Evolutionary conservation across 2,113 vertebrate genomes (phyloP).

Genomic region (Platysternon megacephalum): DNA sequence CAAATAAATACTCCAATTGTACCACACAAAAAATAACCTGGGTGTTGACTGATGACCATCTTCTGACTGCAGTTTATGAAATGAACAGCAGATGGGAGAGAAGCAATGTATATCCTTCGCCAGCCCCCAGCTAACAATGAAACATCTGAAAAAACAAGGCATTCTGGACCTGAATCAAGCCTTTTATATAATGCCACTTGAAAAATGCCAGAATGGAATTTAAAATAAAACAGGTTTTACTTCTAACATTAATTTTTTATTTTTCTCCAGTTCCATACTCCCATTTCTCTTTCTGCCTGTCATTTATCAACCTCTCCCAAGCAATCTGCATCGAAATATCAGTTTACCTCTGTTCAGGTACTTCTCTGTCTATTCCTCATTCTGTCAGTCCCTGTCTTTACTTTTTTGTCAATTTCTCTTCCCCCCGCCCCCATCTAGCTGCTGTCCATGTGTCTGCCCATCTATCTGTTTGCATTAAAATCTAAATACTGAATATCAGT

Average conservation of each 20-base stretch:
- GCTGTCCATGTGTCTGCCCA: neutral
- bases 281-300: conserved; percentile 12
- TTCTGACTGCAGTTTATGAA: conserved; percentile 69
- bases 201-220: neutral
- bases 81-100: conserved; percentile 76
- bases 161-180: conserved; percentile 1
- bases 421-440: neutral
- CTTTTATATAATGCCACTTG: neutral
- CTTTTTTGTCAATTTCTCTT: neutral
- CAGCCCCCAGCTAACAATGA: conserved; percentile 39
- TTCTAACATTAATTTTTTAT: neutral
- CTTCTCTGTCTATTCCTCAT: conserved; percentile 37
- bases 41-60: conserved; percentile 49
- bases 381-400: neutral
- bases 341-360: conserved; percentile 53
- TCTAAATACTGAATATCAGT: conserved; percentile 60
- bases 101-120: conserved; percentile 61
- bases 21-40: conserved; percentile 53
- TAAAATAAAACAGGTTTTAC: neutral
- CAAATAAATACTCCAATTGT: conserved; percentile 36
- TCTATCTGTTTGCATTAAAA: conserved; percentile 55
- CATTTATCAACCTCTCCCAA: neutral
- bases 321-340: conserved; percentile 32
- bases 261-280: neutral
- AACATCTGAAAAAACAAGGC: neutral